These are phyloP conservation scores for Lysiphlebus fabarum DNA, from an alignment of 1,140 invertebrate genomes.

Conservation along the genomic window DNA sequence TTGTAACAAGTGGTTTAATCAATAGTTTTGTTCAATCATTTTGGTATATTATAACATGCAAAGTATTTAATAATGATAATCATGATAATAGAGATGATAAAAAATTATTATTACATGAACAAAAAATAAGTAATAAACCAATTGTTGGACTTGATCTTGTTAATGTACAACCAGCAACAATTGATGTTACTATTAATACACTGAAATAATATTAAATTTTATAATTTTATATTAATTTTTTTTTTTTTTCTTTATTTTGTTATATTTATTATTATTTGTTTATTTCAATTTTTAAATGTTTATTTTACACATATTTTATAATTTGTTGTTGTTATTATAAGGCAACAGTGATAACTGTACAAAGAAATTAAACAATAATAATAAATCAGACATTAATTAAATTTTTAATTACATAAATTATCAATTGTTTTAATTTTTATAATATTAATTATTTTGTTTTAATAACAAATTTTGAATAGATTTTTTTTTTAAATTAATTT, in stretches of 20 bases:
- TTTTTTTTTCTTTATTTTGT: slow-evolving; percentile 1
- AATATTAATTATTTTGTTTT: no score
- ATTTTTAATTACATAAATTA: no score
- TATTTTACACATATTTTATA: slow-evolving; percentile 11
- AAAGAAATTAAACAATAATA: background rate
- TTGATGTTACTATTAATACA: slow-evolving; percentile 37
- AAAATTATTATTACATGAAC: slow-evolving; percentile 7
- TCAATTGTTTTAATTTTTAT: no score
- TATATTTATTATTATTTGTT: background rate
- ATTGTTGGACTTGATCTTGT: slow-evolving; percentile 35
- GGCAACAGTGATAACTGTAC: slow-evolving; percentile 14
- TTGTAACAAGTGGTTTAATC: slow-evolving; percentile 69
- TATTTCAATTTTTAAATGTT: no score
- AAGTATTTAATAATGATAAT: slow-evolving; percentile 32
- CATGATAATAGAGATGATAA: slow-evolving; percentile 20
- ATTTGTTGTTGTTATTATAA: background rate
- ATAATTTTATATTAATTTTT: background rate
- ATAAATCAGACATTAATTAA: no score
- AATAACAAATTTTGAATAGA: no score
- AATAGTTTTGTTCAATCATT: slow-evolving; percentile 50
- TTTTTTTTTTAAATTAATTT: no score
- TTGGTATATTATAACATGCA: slow-evolving; percentile 45
- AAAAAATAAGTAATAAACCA: slow-evolving; percentile 12
- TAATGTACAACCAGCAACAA: slow-evolving; percentile 30
- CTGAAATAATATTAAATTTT: slow-evolving; percentile 26